Conservation (phyloP, 1,140 invertebrate genomes). For the Drosophila tristis region DNA sequence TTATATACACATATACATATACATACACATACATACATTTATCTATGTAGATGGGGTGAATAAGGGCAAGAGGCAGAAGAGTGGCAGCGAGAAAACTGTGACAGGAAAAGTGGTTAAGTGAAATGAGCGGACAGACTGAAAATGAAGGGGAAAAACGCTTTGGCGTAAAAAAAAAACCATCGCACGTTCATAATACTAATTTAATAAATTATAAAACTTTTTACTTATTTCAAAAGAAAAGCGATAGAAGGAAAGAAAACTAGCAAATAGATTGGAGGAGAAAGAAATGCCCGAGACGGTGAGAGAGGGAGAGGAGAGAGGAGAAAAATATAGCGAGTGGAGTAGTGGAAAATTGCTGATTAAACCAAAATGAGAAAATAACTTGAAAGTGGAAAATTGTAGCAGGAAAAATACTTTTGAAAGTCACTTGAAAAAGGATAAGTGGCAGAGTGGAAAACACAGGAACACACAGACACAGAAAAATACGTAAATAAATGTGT, state of each 20-base stretch:
- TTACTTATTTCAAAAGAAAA: neutral
- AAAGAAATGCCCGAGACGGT: too few species aligned
- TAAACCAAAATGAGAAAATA: constrained; percentile 5
- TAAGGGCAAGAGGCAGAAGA: too few species aligned
- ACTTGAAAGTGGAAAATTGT: neutral
- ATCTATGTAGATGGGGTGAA: constrained; percentile 6
- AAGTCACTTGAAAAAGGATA: neutral
- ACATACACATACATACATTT: too few species aligned
- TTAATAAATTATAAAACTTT: constrained; percentile 74
- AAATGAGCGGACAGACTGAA: constrained; percentile 8
- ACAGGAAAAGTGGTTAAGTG: constrained; percentile 23
- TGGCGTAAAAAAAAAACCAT: constrained; percentile 47
- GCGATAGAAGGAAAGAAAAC: neutral
- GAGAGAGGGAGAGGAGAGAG: neutral
- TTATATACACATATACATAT: constrained; percentile 7
- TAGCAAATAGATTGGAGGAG: too few species aligned
- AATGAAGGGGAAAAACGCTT: constrained; percentile 30
- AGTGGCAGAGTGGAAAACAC: neutral
- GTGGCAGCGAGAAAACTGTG: constrained; percentile 18
- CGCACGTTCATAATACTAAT: constrained; percentile 59
- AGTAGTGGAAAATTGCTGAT: constrained; percentile 9
- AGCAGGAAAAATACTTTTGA: neutral
- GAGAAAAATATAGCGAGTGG: constrained; percentile 10
- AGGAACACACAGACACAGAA: too few species aligned
- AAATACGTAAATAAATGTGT: too few species aligned